phyloP scores from a whole-genome alignment of 2,113 vertebrate genomes.

The Ancistrus triradiatus region DNA sequence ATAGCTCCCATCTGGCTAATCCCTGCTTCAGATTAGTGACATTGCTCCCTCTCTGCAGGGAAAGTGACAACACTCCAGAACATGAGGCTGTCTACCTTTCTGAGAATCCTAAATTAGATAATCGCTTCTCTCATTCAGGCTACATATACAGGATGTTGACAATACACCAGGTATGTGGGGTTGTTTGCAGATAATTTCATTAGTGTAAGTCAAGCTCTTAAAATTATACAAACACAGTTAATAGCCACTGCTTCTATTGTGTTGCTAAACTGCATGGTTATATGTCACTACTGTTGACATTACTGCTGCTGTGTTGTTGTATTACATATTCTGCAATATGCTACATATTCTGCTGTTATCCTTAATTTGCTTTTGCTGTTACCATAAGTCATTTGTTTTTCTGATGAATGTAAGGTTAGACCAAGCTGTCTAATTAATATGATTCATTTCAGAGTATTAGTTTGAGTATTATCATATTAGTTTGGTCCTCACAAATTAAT shows the following conservation, averaged over 20 bases:
- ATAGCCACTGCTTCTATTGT: too few relatives aligned
- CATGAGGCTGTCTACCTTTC: constrained; percentile 46
- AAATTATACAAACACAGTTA: too few relatives aligned
- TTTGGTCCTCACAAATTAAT: constrained; percentile 66
- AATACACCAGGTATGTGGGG: background rate
- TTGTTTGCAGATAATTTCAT: too few relatives aligned
- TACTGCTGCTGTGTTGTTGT: background rate
- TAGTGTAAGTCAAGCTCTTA: too few relatives aligned
- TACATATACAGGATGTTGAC: constrained; percentile 44
- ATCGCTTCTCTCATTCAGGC: constrained; percentile 38
- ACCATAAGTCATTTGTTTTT: background rate
- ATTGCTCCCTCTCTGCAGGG: constrained; percentile 57
- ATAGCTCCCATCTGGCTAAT: constrained; percentile 48
- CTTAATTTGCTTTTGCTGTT: background rate
- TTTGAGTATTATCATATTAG: too few relatives aligned
- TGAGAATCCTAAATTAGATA: constrained; percentile 54
- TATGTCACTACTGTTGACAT: too few relatives aligned
- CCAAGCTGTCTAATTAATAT: constrained; percentile 76
- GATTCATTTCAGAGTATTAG: constrained; percentile 71
- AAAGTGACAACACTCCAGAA: constrained; percentile 66
- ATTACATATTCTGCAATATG: too few relatives aligned
- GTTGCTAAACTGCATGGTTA: too few relatives aligned
- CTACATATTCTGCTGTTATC: too few relatives aligned
- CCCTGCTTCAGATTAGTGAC: constrained; percentile 60
- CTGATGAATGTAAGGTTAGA: constrained; percentile 65